Base-by-base conservation (phyloP, 2,797 vertebrate genomes). In the Morelia viridis region DNA sequence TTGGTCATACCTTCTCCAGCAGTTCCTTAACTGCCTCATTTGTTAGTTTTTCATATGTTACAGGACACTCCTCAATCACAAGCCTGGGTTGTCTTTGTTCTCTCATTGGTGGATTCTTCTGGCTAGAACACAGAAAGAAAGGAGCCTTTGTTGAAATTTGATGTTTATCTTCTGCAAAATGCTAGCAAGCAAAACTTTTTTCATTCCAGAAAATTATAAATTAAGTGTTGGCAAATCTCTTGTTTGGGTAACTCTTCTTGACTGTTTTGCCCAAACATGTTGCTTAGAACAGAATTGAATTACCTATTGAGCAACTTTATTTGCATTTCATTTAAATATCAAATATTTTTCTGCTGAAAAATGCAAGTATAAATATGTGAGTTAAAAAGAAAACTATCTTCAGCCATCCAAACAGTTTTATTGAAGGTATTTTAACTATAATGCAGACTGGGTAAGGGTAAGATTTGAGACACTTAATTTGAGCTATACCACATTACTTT, bases 31-130 rank as follows among this genome's bases (percentile, higher is more conserved):
- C 98, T 0, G 97, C 96, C 90, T 99, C 98, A 1, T 98, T 98
- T 11, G 98, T 98, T 96, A 99, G 97, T 2, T 98, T 98, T 93
- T 99, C 98, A 91, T 97, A 97, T 2, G 97, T 97, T 93, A 99
- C 95, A 26, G 98, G 98, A 98, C 98, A 99, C 96, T 99, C 99
- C 96, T 99, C 99, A 96, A 99, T 99, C 96, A 98, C 97, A 95
- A 99, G 97, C 95, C 97, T 97, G 0, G 98, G 98, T 61, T 97
- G 97, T 80, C 97, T 98, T 97, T 98, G 98, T 95, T 97, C 98
- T 98, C 97, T 96, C 93, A 98, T 96, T 93, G 97, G 96, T 93
- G 96, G 95, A 3, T 98, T 97, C 96, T 98, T 98, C 94, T 98
- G 95, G 97, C 98, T 98, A 92, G 85, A 96, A 96, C 86, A 95